These are phyloP conservation scores for Oryzias dopingdopingensis DNA, from an alignment of 2,797 vertebrate genomes.

Conservation along the genomic window DNA sequence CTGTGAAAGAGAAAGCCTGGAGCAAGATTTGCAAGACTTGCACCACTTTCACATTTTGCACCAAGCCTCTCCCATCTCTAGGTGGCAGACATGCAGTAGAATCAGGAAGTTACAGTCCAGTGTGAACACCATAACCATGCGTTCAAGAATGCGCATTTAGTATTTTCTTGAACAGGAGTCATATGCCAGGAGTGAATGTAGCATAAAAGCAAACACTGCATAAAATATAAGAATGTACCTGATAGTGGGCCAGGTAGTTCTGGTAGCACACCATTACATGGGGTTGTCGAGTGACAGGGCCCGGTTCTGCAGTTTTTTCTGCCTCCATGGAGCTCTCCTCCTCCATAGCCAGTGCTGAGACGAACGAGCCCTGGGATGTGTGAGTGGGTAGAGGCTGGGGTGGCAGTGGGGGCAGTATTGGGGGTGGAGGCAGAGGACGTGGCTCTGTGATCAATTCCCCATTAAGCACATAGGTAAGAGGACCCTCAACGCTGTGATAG, in stretches of 20 bases:
- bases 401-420: slow-evolving; percentile 72
- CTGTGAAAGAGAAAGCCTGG: no score
- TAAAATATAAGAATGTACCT: slow-evolving; percentile 35
- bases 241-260: slow-evolving; percentile 90
- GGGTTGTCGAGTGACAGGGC: slow-evolving; percentile 86
- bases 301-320: slow-evolving; percentile 83
- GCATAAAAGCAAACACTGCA: accelerated
- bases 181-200: no score
- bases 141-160: no score
- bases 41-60: no score
- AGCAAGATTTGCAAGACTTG: no score
- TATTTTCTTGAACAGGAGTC: no score
- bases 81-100: no score
- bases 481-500: slow-evolving; percentile 96
- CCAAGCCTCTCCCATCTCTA: no score
- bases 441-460: slow-evolving; percentile 84
- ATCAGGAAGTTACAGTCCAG: no score
- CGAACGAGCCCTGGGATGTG: slow-evolving; percentile 94
- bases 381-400: slow-evolving; percentile 85
- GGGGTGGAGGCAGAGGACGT: slow-evolving; percentile 81
- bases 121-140: no score
- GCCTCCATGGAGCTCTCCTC: slow-evolving; percentile 88
- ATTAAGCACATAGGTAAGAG: slow-evolving; percentile 83
- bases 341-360: slow-evolving; percentile 92
- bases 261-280: slow-evolving; percentile 94